Evolutionary conservation across 2,888 invertebrate species (phyloP).

Genomic region (Scrobipalpa atriplicella): DNA sequence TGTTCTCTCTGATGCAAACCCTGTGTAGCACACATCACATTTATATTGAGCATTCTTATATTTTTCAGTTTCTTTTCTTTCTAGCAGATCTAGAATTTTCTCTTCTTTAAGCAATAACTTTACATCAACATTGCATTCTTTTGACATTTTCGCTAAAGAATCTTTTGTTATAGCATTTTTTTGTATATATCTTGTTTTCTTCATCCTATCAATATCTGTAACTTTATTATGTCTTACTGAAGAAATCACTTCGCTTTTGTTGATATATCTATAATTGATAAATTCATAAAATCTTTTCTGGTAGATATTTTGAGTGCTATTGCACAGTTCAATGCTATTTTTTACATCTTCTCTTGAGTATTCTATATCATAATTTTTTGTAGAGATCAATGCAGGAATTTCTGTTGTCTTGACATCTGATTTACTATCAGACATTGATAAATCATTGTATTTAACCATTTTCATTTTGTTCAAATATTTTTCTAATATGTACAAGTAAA

Average conservation of each 20-base stretch:
- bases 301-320: neutral
- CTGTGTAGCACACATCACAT: conserved; percentile 1
- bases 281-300: neutral
- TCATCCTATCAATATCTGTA: neutral
- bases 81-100: neutral
- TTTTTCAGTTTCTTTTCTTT: neutral
- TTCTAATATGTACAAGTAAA: conserved; percentile 16
- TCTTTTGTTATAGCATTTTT: neutral
- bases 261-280: neutral
- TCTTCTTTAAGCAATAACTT: neutral
- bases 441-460: neutral
- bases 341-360: neutral
- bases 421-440: neutral
- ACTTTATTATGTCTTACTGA: neutral
- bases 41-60: neutral
- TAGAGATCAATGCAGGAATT: neutral
- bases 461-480: conserved; percentile 10
- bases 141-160: neutral
- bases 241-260: neutral
- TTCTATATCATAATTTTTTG: neutral
- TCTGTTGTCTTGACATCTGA: neutral
- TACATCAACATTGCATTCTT: neutral
- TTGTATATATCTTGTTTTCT: neutral
- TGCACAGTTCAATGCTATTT: neutral
- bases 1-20: neutral